These are phyloP conservation scores for Agapetus fuscipes DNA, from an alignment of 2,888 invertebrate genomes.

Conservation along the genomic window DNA sequence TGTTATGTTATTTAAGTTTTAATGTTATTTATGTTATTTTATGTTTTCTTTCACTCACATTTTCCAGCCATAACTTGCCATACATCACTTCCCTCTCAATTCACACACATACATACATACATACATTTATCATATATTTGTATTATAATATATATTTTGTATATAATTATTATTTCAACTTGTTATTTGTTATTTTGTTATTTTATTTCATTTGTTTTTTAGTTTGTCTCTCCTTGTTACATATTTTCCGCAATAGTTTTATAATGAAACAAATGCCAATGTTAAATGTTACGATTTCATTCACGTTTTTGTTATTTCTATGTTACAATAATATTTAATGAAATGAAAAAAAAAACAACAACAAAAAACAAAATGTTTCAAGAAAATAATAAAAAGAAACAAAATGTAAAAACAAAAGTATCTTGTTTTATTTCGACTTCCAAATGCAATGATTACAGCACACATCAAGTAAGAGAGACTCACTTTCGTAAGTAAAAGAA, in stretches of 20 bases:
- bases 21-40: constrained; percentile 13
- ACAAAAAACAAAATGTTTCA: neutral
- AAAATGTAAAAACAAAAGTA: neutral
- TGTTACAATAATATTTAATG: too few relatives aligned
- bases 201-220: too few relatives aligned
- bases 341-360: too few relatives aligned
- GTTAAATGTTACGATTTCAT: constrained; percentile 21
- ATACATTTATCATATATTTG: constrained; percentile 6
- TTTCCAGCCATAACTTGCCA: constrained; percentile 20
- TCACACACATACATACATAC: neutral
- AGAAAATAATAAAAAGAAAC: neutral
- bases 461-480: too few relatives aligned
- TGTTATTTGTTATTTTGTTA: neutral
- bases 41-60: constrained; percentile 9
- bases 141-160: constrained; percentile 11
- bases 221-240: too few relatives aligned
- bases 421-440: neutral
- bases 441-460: neutral
- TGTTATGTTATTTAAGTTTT: constrained; percentile 20
- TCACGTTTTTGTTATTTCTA: constrained; percentile 12
- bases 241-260: constrained; percentile 9
- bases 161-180: constrained; percentile 6
- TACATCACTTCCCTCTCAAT: constrained; percentile 6
- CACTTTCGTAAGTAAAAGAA: neutral
- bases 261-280: constrained; percentile 21